Base-by-base conservation (phyloP, 2,113 vertebrate genomes). In the Rhizomys pruinosus region DNA sequence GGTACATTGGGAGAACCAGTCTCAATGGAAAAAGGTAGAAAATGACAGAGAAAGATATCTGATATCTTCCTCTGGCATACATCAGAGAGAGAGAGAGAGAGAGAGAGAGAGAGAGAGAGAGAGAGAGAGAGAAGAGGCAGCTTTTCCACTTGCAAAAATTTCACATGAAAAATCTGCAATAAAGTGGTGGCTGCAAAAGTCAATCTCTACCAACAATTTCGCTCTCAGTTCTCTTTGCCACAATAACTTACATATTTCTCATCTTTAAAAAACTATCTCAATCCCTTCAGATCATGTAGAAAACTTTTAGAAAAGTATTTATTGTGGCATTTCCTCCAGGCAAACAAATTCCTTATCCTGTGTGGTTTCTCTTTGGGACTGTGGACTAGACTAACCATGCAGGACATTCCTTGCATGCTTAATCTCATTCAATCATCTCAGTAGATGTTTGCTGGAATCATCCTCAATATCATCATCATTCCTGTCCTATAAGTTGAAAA, bases 201-300 rank as follows among this genome's bases (percentile, higher is more conserved):
- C 52, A 93, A 76, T 12, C 57, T 74, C 59, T 82, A 57, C 19
- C 74, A 86, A 69, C 82, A 84, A 88, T n/a, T n/a, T n/a, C n/a
- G n/a, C 55, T 80, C 68, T 72, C 52, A 84, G 34, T 90, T 96
- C 96, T 91, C 29, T 77, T 61, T 61, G 59, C 59, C 15, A 61
- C 59, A 61, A 61, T 61, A 22, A 22, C 59, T 19, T 22, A 61
- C 22, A 22, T 61, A 61, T 61, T 61, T 61, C 59, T 61, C 22
- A 19, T 61, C 22, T 61, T 61, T 19, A 61, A 12, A 61, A 16
- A 61, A 7, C 47, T 52, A 52, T 22, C 3, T 17, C 63, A 87
- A 16, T 29, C n/a, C 1, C 85, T 61, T 92, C 10, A 39, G 63
- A 64, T 2, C 10, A 74, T 42, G 9, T 92, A 52, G 6, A 55